A percentile compares a stretch with the other conserved stretches of the same genome.
phyloP scores from a whole-genome alignment of 2,113 vertebrate species.

The Podarcis cretensis region DNA sequence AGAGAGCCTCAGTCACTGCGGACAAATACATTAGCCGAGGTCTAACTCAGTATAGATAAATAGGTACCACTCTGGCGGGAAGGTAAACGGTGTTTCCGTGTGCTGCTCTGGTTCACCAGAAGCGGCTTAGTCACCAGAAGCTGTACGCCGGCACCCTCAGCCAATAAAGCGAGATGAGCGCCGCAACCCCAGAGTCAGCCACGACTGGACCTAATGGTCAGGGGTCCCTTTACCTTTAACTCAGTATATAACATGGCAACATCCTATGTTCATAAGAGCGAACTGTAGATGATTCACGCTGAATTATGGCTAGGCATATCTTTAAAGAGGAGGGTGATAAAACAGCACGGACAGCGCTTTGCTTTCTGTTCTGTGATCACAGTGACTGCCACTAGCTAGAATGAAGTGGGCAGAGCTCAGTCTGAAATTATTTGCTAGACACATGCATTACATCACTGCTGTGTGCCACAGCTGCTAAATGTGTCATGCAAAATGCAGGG shows the following conservation, averaged over 20 bases:
- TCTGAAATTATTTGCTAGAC: not conserved
- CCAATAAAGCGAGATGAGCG: no score
- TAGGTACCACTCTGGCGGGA: no score
- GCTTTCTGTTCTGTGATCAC: constrained; percentile 8
- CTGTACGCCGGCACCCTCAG: no score
- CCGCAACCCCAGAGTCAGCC: no score
- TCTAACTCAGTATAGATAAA: not conserved
- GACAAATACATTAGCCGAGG: not conserved
- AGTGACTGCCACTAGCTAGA: not conserved
- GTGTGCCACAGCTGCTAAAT: not conserved
- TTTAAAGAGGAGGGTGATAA: not conserved
- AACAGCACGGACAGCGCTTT: not conserved
- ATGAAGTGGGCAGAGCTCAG: not conserved
- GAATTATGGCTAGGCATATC: not conserved
- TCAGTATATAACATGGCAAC: not conserved
- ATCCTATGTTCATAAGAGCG: not conserved
- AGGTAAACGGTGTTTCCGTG: no score
- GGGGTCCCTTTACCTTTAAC: not conserved
- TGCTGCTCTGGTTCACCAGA: no score
- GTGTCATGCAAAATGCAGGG: not conserved
- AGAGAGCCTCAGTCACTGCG: no score
- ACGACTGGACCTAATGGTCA: no score
- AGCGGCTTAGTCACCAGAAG: no score
- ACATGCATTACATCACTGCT: not conserved
- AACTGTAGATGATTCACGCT: not conserved